A percentile compares a stretch with the other conserved stretches of the same genome.
Conservation (phyloP, 2,888 invertebrate species). For the Diarsia rubi region DNA sequence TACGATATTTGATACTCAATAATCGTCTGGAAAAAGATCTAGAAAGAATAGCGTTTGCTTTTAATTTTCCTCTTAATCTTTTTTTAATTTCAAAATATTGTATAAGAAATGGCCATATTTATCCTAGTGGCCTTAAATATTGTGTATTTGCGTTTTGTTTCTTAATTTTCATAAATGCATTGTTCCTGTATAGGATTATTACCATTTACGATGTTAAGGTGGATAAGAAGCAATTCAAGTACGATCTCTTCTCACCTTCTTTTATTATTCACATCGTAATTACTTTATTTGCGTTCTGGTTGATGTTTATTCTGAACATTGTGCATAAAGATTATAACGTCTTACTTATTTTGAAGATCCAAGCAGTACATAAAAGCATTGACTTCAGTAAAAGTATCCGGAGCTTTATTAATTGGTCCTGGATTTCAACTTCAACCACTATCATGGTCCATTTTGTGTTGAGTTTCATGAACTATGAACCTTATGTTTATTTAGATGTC, state of each 20-base stretch:
- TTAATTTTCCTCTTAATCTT: constrained; percentile 21
- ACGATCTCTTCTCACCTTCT: constrained; percentile 5
- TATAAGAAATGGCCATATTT: constrained; percentile 5
- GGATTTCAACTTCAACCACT: background rate
- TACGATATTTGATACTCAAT: background rate
- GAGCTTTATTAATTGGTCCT: constrained; percentile 17
- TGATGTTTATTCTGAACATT: background rate
- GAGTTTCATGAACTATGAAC: background rate
- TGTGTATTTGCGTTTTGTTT: constrained; percentile 14
- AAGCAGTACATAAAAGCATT: constrained; percentile 1
- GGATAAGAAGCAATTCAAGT: constrained; percentile 9
- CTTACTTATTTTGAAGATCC: constrained; percentile 18
- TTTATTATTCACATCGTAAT: background rate
- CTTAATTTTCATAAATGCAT: background rate
- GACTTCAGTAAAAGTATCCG: background rate
- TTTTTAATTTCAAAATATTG: constrained; percentile 17
- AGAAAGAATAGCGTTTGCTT: constrained; percentile 24
- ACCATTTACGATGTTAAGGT: background rate
- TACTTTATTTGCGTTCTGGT: constrained; percentile 1
- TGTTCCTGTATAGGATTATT: background rate
- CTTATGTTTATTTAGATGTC: background rate
- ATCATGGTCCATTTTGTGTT: background rate
- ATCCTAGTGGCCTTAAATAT: constrained; percentile 10
- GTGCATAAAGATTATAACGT: constrained; percentile 3
- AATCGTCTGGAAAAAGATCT: background rate